These are phyloP conservation scores for Chelon auratus DNA, from an alignment of 2,797 vertebrate genomes.

Conservation along the genomic window DNA sequence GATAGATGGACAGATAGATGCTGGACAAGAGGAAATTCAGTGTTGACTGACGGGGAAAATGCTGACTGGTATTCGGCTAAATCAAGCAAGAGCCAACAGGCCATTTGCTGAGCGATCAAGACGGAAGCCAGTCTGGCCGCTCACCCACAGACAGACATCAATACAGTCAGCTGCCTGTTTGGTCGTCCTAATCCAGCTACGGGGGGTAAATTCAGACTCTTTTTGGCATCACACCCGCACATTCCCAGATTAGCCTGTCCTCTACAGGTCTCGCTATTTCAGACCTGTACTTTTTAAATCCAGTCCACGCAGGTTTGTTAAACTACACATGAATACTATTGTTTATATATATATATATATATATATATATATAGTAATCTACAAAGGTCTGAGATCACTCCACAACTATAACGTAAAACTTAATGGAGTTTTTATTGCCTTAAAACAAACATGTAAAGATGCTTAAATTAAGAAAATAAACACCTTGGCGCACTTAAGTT, in stretches of 20 bases:
- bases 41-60: background rate
- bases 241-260: slow-evolving; percentile 37
- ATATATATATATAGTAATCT: background rate
- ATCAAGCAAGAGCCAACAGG: background rate
- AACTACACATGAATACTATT: background rate
- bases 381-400: background rate
- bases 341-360: background rate
- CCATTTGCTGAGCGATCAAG: background rate
- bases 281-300: slow-evolving; percentile 1
- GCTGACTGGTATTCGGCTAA: background rate
- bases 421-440: background rate
- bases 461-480: background rate
- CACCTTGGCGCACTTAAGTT: no score
- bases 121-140: background rate
- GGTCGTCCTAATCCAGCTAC: slow-evolving; percentile 16
- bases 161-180: slow-evolving; percentile 42
- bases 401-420: background rate
- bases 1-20: background rate
- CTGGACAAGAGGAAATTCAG: background rate
- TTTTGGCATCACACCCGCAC: slow-evolving; percentile 31
- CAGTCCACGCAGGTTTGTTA: slow-evolving; percentile 2
- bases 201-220: slow-evolving; percentile 19
- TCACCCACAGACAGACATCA: slow-evolving; percentile 18
- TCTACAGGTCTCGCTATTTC: background rate
- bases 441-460: background rate